A percentile compares a stretch with the other conserved stretches of the same genome.
Conservation (phyloP, 2,113 vertebrate genomes). For the Pionites leucogaster region DNA sequence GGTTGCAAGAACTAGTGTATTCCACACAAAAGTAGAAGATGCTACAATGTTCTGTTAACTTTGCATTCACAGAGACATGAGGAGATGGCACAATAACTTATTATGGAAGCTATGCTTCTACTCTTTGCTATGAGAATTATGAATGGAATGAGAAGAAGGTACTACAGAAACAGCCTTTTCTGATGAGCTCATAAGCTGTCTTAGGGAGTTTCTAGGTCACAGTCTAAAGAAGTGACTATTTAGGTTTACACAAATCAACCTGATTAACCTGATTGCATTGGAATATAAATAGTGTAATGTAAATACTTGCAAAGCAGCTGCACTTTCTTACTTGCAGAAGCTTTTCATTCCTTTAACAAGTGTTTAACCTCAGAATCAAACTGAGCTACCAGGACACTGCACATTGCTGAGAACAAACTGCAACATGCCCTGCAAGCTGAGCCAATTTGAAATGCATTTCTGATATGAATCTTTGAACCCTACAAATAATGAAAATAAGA, state of each 20-base stretch:
- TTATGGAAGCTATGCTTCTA: fast-evolving
- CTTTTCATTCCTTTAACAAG: not conserved
- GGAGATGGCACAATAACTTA: not conserved
- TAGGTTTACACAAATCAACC: not conserved
- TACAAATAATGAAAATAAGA: not conserved
- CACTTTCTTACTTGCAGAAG: not conserved
- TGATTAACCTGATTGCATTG: not conserved
- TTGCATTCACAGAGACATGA: fast-evolving
- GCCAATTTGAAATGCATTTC: not conserved
- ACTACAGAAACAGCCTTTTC: not conserved
- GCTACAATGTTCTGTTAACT: not conserved
- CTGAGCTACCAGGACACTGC: not conserved
- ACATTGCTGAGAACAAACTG: not conserved
- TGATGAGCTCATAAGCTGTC: not conserved
- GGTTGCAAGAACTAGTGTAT: not conserved
- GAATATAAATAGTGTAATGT: not conserved
- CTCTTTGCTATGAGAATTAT: not conserved
- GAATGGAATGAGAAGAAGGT: not conserved
- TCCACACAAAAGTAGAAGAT: not conserved
- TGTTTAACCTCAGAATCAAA: not conserved
- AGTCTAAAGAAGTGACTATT: not conserved
- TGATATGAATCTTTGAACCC: not conserved
- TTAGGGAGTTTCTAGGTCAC: not conserved
- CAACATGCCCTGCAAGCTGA: not conserved
- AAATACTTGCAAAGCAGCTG: not conserved